Evolutionary conservation across 2,888 invertebrate genomes (phyloP).

Genomic region (Gisinianus flammeolus): DNA sequence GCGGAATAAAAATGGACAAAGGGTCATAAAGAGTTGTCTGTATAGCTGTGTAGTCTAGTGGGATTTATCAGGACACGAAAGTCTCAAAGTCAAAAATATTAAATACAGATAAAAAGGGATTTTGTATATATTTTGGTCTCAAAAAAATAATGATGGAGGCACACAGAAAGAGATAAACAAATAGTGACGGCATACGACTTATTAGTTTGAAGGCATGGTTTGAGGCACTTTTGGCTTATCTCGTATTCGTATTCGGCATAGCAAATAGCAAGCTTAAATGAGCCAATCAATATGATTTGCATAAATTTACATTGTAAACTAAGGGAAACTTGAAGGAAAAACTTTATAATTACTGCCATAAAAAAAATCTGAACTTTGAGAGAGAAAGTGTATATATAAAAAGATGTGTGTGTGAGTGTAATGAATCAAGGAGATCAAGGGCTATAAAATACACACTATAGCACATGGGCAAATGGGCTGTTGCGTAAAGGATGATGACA

Average conservation of each 20-base stretch:
- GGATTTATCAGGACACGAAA: no score
- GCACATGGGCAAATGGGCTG: no score
- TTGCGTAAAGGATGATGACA: neutral
- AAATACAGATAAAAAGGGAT: neutral
- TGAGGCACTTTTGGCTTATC: neutral
- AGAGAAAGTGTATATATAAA: neutral
- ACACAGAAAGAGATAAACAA: neutral
- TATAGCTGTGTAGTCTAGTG: no score
- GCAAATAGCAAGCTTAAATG: no score
- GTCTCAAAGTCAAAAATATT: no score
- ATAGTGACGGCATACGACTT: neutral
- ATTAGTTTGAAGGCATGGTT: no score
- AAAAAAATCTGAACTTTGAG: neutral
- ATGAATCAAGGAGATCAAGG: neutral
- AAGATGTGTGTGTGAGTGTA: neutral
- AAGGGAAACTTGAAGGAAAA: neutral
- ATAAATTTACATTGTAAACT: constrained; percentile 9
- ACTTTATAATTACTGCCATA: constrained; percentile 4
- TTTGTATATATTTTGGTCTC: neutral
- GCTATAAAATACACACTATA: neutral
- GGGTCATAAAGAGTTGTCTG: neutral
- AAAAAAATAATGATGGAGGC: neutral
- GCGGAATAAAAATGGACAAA: neutral
- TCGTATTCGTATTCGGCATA: neutral
- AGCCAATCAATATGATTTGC: constrained; percentile 12